These are phyloP conservation scores for Rhinogobio ventralis DNA, from an alignment of 2,797 vertebrate genomes.

Conservation along the genomic window DNA sequence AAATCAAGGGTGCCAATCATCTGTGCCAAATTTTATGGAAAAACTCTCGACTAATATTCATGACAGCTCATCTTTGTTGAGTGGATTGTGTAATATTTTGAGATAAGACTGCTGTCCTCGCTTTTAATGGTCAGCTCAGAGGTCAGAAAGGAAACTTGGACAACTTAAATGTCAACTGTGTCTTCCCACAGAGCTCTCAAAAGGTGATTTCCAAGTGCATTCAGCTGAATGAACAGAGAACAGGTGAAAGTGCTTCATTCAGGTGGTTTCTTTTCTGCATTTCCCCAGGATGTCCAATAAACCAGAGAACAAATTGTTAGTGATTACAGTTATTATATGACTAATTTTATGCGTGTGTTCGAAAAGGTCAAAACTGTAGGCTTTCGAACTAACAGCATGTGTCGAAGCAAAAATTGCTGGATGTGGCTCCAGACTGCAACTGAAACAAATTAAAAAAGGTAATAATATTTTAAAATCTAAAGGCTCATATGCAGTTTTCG, in stretches of 20 bases:
- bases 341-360: neutral
- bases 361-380: neutral
- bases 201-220: slow-evolving; percentile 25
- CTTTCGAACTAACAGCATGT: neutral
- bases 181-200: slow-evolving; percentile 35
- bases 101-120: slow-evolving; percentile 28
- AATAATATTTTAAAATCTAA: neutral
- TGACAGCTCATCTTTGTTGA: slow-evolving; percentile 38
- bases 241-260: neutral
- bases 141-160: slow-evolving; percentile 49
- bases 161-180: slow-evolving; percentile 53
- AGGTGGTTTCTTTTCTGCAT: neutral
- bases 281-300: neutral
- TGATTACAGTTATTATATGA: slow-evolving; percentile 29
- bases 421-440: neutral
- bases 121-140: slow-evolving; percentile 37
- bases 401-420: neutral
- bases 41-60: slow-evolving; percentile 47
- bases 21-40: slow-evolving; percentile 32
- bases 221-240: slow-evolving; percentile 25
- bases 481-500: neutral
- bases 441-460: neutral
- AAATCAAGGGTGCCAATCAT: slow-evolving; percentile 53
- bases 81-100: slow-evolving; percentile 37
- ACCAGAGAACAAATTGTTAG: neutral